Evolutionary conservation across 2,888 invertebrate genomes (phyloP).

Genomic region (Parasteatoda lunata): DNA sequence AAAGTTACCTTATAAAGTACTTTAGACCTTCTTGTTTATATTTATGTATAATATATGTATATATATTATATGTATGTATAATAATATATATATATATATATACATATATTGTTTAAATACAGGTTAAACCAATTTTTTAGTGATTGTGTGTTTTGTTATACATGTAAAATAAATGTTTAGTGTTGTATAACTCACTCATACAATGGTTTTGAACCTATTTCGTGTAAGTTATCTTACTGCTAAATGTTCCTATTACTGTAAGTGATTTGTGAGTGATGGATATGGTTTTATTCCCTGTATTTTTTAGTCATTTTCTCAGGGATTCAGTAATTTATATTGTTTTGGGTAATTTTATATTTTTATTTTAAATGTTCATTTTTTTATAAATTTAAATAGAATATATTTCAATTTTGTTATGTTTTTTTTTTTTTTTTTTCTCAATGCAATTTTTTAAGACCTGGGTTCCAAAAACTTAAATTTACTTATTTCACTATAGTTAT

Average conservation of each 20-base stretch:
- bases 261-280: slow-evolving; percentile 38
- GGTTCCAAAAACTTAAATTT: too few species aligned
- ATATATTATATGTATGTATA: too few species aligned
- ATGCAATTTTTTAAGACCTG: too few species aligned
- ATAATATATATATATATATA: not conserved
- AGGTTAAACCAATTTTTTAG: slow-evolving; percentile 57
- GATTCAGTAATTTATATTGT: slow-evolving; percentile 42
- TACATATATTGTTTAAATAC: slow-evolving; percentile 7
- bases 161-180: slow-evolving; percentile 38
- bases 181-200: slow-evolving; percentile 43
- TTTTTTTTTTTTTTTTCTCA: not conserved
- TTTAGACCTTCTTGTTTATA: slow-evolving; percentile 6
- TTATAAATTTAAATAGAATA: not conserved
- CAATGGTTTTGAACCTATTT: slow-evolving; percentile 64
- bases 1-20: slow-evolving; percentile 28
- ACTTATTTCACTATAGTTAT: too few species aligned
- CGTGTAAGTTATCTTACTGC: slow-evolving; percentile 52
- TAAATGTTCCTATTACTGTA: slow-evolving; percentile 64
- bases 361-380: slow-evolving; percentile 1
- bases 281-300: slow-evolving; percentile 44
- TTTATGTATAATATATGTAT: not conserved
- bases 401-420: slow-evolving; percentile 15
- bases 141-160: slow-evolving; percentile 41
- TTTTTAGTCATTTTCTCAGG: slow-evolving; percentile 66
- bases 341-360: slow-evolving; percentile 11